Conservation (phyloP, 2,888 invertebrate species). For the Cantharis rufa region DNA sequence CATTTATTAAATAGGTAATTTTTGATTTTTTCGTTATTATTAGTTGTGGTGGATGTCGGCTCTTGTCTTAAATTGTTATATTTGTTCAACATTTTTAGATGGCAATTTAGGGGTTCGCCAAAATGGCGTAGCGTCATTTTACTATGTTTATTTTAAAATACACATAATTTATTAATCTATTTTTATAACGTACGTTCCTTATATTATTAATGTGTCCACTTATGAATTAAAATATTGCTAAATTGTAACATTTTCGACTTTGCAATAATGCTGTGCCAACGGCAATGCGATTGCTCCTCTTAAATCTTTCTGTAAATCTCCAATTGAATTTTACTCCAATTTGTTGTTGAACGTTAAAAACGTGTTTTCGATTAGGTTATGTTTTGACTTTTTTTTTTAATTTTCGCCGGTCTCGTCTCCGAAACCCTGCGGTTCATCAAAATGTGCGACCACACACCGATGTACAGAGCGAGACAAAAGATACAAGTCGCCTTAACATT, state of each 20-base stretch:
- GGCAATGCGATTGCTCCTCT: neutral
- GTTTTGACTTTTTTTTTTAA: constrained; percentile 42
- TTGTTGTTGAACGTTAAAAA: constrained; percentile 3
- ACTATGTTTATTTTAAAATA: constrained; percentile 23
- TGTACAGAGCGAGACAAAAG: neutral
- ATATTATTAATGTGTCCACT: constrained; percentile 1
- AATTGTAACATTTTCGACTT: neutral
- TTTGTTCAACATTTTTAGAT: constrained; percentile 51
- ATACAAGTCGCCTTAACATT: neutral
- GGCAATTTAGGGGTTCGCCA: constrained; percentile 55
- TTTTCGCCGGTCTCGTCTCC: constrained; percentile 30
- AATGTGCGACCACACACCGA: neutral
- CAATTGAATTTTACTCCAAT: neutral
- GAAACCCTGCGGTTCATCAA: constrained; percentile 3
- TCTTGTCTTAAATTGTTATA: constrained; percentile 44
- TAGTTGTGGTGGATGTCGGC: neutral
- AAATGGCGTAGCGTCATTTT: constrained; percentile 55
- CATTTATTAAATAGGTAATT: constrained; percentile 40
- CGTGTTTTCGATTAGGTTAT: constrained; percentile 39
- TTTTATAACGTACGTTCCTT: constrained; percentile 11
- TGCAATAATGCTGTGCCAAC: neutral
- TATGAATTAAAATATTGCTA: neutral
- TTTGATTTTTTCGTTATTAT: constrained; percentile 18
- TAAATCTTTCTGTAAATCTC: neutral
- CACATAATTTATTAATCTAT: constrained; percentile 8